Percentiles rank a stretch among this genome's conserved stretches.
Conservation (phyloP, 1,140 invertebrate genomes). For the Tribolium castaneum region DNA sequence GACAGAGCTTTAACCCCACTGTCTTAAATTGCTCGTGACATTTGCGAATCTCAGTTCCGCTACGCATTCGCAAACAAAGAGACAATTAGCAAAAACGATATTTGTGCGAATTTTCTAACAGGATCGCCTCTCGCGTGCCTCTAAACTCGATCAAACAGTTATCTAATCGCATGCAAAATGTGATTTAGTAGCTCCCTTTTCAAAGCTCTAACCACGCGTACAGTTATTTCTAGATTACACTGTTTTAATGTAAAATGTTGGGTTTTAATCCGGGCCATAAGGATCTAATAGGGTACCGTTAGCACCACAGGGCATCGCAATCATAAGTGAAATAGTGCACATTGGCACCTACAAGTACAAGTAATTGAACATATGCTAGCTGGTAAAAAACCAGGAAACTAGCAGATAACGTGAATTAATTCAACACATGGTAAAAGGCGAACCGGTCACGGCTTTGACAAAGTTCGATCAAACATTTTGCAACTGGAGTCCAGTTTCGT, state of each 20-base stretch:
- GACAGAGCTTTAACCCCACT: slow-evolving; percentile 1
- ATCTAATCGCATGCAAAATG: slow-evolving; percentile 32
- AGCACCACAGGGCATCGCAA: slow-evolving; percentile 4
- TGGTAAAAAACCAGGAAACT: slow-evolving; percentile 12
- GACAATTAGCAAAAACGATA: not conserved
- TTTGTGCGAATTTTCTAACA: not conserved
- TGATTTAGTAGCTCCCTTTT: slow-evolving; percentile 24
- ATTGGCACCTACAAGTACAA: slow-evolving; percentile 33
- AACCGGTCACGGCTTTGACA: not conserved
- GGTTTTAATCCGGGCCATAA: slow-evolving; percentile 16
- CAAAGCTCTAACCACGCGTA: slow-evolving; percentile 14
- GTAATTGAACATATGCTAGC: slow-evolving; percentile 10
- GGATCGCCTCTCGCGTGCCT: not conserved
- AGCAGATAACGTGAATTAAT: slow-evolving; percentile 24
- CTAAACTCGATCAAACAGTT: slow-evolving; percentile 15
- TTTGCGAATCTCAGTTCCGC: not conserved
- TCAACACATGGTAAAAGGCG: slow-evolving; percentile 7
- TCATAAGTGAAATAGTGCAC: slow-evolving; percentile 19
- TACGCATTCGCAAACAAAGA: not conserved
- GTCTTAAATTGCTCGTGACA: slow-evolving; percentile 1
- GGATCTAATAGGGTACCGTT: slow-evolving; percentile 4
- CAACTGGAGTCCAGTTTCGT: not conserved
- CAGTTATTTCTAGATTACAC: slow-evolving; percentile 31
- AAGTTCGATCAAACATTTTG: not conserved
- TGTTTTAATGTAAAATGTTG: slow-evolving; percentile 7